Percentiles rank a stretch among this genome's conserved stretches.
Evolutionary conservation across 2,888 invertebrate species (phyloP).

Genomic region (Mesorhabditis sp.): DNA sequence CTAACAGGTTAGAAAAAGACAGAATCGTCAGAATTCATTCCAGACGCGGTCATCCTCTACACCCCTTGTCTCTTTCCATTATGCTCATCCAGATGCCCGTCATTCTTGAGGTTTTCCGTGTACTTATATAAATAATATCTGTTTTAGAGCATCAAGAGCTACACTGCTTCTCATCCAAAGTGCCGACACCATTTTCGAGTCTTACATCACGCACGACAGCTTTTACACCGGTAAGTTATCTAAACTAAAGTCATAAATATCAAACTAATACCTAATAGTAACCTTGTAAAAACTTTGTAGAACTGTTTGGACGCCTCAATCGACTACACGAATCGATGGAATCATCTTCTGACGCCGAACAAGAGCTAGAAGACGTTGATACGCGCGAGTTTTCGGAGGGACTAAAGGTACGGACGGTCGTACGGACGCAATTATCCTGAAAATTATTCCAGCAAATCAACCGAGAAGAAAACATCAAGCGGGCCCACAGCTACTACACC

Average conservation of each 20-base stretch:
- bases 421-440: too few species aligned
- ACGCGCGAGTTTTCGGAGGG: not conserved
- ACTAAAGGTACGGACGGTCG: too few species aligned
- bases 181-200: not conserved
- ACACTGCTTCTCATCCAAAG: not conserved
- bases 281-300: not conserved
- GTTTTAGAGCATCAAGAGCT: not conserved
- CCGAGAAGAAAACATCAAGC: not conserved
- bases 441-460: too few species aligned
- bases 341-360: not conserved
- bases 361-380: not conserved
- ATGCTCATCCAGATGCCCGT: constrained; percentile 4
- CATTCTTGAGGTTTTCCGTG: not conserved
- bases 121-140: not conserved
- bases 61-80: constrained; percentile 4
- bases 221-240: not conserved
- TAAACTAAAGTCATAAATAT: too few species aligned
- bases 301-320: not conserved
- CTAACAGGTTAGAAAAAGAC: not conserved
- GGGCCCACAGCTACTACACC: not conserved
- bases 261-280: too few species aligned
- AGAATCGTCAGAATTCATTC: not conserved
- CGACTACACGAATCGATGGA: not conserved
- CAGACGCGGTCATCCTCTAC: constrained; percentile 5
- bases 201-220: constrained; percentile 1